Conservation (phyloP, 2,797 vertebrate species). For the Euphonia xanthogaster region DNA sequence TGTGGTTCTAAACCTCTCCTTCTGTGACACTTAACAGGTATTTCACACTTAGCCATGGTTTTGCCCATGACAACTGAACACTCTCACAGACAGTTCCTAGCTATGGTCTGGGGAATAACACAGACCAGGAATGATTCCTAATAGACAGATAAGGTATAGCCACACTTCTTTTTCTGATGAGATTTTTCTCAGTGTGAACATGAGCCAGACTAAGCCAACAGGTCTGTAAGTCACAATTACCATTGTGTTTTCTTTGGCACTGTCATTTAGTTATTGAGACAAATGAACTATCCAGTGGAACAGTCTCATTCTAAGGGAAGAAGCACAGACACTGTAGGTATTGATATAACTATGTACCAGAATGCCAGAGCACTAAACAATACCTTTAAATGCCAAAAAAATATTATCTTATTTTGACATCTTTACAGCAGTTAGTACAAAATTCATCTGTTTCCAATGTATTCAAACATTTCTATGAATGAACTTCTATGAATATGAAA, state of each 20-base stretch:
- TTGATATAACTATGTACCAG: neutral
- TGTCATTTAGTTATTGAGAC: neutral
- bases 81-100: neutral
- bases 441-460: neutral
- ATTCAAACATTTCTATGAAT: neutral
- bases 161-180: neutral
- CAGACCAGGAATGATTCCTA: neutral
- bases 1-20: neutral
- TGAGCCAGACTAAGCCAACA: neutral
- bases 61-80: neutral
- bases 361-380: neutral
- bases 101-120: neutral
- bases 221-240: neutral
- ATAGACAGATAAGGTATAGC: neutral
- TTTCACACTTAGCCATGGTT: neutral
- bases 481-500: neutral
- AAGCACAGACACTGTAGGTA: neutral
- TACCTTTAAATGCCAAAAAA: neutral
- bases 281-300: neutral
- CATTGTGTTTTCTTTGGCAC: neutral
- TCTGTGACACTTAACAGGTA: neutral
- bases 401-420: neutral
- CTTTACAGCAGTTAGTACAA: neutral
- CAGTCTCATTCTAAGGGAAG: neutral
- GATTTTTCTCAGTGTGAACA: neutral